Percentiles rank a stretch among this genome's conserved stretches.
phyloP scores from a whole-genome alignment of 2,888 invertebrate species.

The Andrena minutula region DNA sequence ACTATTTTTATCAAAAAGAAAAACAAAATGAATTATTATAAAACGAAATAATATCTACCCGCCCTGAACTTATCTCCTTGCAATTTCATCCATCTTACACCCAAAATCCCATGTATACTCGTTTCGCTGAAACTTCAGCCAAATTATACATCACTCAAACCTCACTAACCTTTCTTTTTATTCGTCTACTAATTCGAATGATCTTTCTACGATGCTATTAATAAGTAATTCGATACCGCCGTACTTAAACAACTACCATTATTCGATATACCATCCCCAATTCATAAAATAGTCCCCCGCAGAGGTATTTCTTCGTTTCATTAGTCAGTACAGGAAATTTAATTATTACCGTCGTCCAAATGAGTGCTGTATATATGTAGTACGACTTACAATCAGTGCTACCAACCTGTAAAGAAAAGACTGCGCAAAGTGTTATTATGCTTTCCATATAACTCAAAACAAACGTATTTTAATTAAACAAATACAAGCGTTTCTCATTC shows the following conservation, averaged over 20 bases:
- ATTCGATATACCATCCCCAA: not conserved
- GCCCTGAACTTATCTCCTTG: not conserved
- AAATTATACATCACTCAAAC: not conserved
- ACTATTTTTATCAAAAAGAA: not conserved
- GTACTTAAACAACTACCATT: not conserved
- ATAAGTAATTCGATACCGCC: not conserved
- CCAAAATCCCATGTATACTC: not conserved
- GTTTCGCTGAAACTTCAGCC: not conserved
- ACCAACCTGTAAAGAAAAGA: constrained; percentile 33
- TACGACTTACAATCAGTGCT: constrained; percentile 34
- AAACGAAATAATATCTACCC: not conserved
- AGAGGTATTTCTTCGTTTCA: not conserved
- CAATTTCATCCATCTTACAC: not conserved
- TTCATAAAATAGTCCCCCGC: not conserved
- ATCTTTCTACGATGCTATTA: not conserved
- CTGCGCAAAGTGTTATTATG: constrained; percentile 22
- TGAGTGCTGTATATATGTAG: not conserved
- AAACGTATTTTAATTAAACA: constrained; percentile 24
- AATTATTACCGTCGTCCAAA: constrained; percentile 18
- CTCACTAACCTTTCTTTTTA: not conserved
- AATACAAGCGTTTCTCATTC: constrained; percentile 1
- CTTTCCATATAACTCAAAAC: constrained; percentile 25
- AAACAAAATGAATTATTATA: not conserved
- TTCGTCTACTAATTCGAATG: not conserved
- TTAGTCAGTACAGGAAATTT: not conserved